These are phyloP conservation scores for Irena cyanogastra DNA, from an alignment of 2,113 vertebrate species.

Conservation along the genomic window DNA sequence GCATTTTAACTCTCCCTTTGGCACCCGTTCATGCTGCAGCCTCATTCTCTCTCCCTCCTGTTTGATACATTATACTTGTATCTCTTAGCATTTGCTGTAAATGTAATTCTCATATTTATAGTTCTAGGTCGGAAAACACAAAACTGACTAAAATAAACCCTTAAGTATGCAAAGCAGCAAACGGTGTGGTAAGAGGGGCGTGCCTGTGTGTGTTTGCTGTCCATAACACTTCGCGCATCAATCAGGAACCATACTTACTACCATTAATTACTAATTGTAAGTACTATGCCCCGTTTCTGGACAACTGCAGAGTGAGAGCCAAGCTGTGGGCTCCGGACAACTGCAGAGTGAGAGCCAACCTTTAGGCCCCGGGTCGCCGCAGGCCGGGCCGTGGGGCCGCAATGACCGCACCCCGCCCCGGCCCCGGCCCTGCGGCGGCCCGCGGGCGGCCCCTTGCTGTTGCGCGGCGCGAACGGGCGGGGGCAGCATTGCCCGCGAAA, in stretches of 20 bases:
- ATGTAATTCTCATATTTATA: neutral
- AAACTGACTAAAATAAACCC: neutral
- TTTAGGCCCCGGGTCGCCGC: rapidly evolving
- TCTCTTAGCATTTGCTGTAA: neutral
- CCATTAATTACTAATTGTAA: rapidly evolving
- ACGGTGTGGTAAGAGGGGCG: rapidly evolving
- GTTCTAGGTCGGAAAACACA: neutral
- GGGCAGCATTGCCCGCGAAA: slow-evolving; percentile 57
- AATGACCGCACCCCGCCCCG: neutral
- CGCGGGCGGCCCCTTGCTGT: neutral
- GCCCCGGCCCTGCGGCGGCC: neutral
- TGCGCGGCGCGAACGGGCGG: neutral
- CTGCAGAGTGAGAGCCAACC: rapidly evolving
- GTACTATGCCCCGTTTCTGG: rapidly evolving
- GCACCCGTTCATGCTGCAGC: neutral
- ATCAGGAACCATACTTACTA: rapidly evolving
- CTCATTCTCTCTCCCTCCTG: neutral
- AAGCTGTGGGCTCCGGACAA: rapidly evolving
- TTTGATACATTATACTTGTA: neutral
- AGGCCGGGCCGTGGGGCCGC: neutral
- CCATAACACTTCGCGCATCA: rapidly evolving
- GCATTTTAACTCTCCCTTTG: neutral
- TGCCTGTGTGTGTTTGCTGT: rapidly evolving
- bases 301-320: rapidly evolving
- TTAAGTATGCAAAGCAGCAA: neutral